These are phyloP conservation scores for Rousettus madagascariensis DNA, from an alignment of 2,797 vertebrate species.

Conservation along the genomic window DNA sequence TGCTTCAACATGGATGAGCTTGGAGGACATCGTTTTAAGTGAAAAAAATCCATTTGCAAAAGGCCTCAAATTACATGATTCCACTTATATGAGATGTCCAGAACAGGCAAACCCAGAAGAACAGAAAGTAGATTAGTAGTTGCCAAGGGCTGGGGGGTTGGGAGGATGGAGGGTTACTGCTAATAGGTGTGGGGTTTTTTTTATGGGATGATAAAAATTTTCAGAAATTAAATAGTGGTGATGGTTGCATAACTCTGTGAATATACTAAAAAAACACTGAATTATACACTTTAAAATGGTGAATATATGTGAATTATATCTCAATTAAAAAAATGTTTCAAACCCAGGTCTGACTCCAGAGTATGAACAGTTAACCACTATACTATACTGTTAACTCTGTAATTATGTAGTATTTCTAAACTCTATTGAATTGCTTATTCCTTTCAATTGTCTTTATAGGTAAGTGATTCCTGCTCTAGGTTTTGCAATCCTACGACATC, in stretches of 20 bases:
- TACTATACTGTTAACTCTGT: background rate
- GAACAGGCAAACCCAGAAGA: constrained; percentile 11
- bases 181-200: background rate
- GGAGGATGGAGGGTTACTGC: background rate
- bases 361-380: background rate
- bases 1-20: background rate
- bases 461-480: background rate
- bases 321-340: constrained; percentile 5
- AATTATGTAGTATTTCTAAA: constrained; percentile 30
- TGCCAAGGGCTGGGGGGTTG: background rate
- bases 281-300: constrained; percentile 26
- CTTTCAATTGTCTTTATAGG: constrained; percentile 44
- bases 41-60: constrained; percentile 17
- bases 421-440: background rate
- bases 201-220: background rate
- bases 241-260: background rate
- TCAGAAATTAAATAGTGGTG: constrained; percentile 4
- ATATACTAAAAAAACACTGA: constrained; percentile 10
- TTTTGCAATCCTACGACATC: constrained; percentile 31
- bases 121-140: constrained; percentile 10
- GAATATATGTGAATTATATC: constrained; percentile 11
- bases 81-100: constrained; percentile 15
- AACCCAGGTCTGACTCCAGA: background rate
- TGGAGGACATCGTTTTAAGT: constrained; percentile 6
- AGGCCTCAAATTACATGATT: background rate